Evolutionary conservation across 2,113 vertebrate species (phyloP).

Genomic region (Nothocercus julius): DNA sequence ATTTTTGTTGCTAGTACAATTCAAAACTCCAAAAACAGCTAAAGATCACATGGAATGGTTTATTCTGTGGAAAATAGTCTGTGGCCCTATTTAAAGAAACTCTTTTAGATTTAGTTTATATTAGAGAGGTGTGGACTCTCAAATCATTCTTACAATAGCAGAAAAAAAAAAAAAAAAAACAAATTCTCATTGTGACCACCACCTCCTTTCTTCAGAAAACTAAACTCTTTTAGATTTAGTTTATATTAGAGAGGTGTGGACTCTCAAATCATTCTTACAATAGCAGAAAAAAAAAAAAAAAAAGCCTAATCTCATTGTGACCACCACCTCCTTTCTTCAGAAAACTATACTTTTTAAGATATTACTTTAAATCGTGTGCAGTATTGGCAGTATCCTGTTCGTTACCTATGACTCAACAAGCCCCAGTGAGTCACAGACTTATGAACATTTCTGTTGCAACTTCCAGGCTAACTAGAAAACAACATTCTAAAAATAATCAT

Average conservation of each 20-base stretch:
- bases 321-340: not conserved
- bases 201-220: not conserved
- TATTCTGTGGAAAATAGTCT: not conserved
- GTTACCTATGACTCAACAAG: conserved; percentile 24
- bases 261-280: not conserved
- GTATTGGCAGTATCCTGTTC: conserved; percentile 23
- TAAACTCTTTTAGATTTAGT: not conserved
- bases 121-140: not conserved
- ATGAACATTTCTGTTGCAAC: conserved; percentile 7
- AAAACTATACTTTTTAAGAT: not conserved
- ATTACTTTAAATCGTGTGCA: not conserved
- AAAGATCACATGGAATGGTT: not conserved
- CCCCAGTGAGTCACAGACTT: not conserved
- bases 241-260: not conserved
- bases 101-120: not conserved
- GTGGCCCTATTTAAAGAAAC: not conserved
- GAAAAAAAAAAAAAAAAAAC: not conserved
- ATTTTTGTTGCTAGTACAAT: not conserved
- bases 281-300: not conserved
- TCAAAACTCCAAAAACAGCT: not conserved
- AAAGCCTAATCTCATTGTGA: not conserved
- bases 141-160: not conserved
- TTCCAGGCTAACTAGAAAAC: not conserved
- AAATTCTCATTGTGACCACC: not conserved
- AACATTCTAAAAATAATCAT: conserved; percentile 21